These are phyloP conservation scores for Lepidonotus clava DNA, from an alignment of 2,888 invertebrate species.

Conservation along the genomic window DNA sequence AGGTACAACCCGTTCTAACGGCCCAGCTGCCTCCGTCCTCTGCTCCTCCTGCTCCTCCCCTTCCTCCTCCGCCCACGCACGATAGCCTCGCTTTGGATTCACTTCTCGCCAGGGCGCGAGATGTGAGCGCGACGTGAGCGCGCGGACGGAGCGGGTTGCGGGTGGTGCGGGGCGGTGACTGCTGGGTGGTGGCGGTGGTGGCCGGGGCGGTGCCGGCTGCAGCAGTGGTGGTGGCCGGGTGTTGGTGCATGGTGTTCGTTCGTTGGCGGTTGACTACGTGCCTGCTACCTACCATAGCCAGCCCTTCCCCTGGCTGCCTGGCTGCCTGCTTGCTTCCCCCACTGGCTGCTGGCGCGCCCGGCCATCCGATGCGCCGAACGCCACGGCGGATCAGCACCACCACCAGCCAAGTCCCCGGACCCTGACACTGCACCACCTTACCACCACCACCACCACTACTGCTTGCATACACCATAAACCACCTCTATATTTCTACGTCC, in stretches of 20 bases:
- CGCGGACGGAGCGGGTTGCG: not conserved
- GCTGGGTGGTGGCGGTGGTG: not conserved
- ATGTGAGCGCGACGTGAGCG: not conserved
- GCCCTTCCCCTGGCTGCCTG: not conserved
- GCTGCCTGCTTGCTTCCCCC: not conserved
- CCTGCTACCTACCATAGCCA: too few species aligned
- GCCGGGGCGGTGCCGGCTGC: not conserved
- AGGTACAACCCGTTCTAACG: not conserved
- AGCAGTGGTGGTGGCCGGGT: not conserved
- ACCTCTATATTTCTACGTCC: too few species aligned
- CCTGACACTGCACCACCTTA: too few species aligned
- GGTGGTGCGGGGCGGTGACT: not conserved
- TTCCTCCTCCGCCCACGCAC: conserved; percentile 35
- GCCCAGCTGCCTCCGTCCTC: not conserved
- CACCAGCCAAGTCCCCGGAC: too few species aligned
- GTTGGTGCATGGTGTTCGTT: conserved; percentile 29
- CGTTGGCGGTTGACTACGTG: not conserved
- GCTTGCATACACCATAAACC: too few species aligned
- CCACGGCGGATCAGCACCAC: too few species aligned
- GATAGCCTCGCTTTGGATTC: conserved; percentile 10
- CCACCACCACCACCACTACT: too few species aligned
- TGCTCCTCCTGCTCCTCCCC: not conserved
- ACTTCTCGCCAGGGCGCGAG: conserved; percentile 31
- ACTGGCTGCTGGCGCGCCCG: too few species aligned
- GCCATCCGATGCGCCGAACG: too few species aligned